A percentile compares a stretch with the other conserved stretches of the same genome.
Evolutionary conservation across 1,140 invertebrate genomes (phyloP).

Genomic region (Dolichoris vasculosae): DNA sequence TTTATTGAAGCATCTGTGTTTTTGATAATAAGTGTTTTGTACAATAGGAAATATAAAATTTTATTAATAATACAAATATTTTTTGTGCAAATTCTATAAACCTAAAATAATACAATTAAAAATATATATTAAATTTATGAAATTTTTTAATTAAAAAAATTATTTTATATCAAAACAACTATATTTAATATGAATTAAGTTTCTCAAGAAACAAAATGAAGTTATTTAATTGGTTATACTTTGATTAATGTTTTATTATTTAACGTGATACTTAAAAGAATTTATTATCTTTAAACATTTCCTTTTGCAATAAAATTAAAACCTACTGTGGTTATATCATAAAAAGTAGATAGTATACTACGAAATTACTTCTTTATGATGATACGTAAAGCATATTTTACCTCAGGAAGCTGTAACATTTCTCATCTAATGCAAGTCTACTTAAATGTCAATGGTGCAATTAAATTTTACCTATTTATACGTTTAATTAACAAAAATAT

Average conservation of each 20-base stretch:
- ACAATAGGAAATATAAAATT: not conserved
- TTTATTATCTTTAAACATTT: not conserved
- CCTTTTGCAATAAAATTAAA: not conserved
- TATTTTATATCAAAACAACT: not conserved
- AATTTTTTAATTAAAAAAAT: not conserved
- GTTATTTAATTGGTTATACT: not conserved
- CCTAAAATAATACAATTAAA: not conserved
- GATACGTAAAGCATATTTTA: conserved; percentile 28
- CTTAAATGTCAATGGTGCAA: not conserved
- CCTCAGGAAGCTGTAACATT: not conserved
- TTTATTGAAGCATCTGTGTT: not conserved
- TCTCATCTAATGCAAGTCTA: not conserved
- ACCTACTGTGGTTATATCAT: not conserved
- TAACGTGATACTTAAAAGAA: not conserved
- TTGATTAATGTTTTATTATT: not conserved
- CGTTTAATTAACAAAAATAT: not conserved
- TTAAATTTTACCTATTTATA: not conserved
- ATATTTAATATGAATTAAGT: not conserved
- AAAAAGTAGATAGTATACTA: conserved; percentile 22
- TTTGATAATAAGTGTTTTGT: not conserved
- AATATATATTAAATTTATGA: not conserved
- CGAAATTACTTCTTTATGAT: conserved; percentile 23
- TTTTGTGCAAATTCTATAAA: not conserved
- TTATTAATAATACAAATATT: not conserved
- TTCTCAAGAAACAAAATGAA: not conserved